These are phyloP conservation scores for Chironomus striatipennis DNA, from an alignment of 1,140 invertebrate genomes.

Conservation along the genomic window DNA sequence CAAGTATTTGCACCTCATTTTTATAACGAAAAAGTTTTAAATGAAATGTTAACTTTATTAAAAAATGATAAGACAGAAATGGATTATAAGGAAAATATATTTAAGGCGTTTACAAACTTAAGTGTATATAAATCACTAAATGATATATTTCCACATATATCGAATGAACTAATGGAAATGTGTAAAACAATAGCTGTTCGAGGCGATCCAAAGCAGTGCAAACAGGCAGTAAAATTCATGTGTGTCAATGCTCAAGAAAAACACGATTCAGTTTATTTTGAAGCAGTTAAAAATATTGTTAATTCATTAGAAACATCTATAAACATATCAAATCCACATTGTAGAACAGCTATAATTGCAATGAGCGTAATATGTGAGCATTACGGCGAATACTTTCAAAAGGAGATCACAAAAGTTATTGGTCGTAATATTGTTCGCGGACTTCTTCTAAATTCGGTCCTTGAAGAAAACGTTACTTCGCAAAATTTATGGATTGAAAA, in stretches of 20 bases:
- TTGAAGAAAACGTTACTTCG: not conserved
- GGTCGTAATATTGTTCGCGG: not conserved
- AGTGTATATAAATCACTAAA: not conserved
- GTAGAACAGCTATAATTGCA: not conserved
- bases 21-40: not conserved
- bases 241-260: not conserved
- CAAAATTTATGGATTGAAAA: not conserved
- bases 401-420: not conserved
- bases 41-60: not conserved
- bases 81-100: not conserved
- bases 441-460: not conserved
- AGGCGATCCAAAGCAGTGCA: conserved; percentile 3
- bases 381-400: not conserved
- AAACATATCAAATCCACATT: conserved; percentile 11
- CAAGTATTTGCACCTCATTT: conserved; percentile 1
- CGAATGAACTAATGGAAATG: not conserved
- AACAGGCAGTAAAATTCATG: not conserved
- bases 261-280: not conserved
- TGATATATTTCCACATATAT: not conserved
- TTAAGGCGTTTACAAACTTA: not conserved
- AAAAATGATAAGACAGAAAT: not conserved
- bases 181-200: not conserved
- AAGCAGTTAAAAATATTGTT: not conserved
- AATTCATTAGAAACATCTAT: not conserved
- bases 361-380: not conserved